phyloP scores from a whole-genome alignment of 37 sponge, comb jelly and placozoan species.

The Aphrocallistes beatrix region DNA sequence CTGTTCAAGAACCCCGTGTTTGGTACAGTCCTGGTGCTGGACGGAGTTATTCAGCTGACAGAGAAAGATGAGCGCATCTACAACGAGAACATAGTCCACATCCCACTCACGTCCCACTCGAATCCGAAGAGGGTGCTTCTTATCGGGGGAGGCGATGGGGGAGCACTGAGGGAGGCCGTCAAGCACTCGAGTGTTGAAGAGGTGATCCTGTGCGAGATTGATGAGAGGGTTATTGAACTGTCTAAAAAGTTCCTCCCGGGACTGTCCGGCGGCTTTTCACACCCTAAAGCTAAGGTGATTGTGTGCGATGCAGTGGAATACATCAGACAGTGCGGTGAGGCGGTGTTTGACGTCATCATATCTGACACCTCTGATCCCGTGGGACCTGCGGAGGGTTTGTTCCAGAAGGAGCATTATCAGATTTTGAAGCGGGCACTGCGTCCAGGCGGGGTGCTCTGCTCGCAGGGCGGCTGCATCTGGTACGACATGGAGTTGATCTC shows the following conservation, averaged over 20 bases:
- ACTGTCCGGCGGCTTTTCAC: constrained; percentile 34
- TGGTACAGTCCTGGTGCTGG: constrained; percentile 69
- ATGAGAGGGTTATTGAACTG: constrained; percentile 57
- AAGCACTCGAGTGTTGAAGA: constrained; percentile 67
- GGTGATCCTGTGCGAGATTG: constrained; percentile 76
- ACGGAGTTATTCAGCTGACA: constrained; percentile 77
- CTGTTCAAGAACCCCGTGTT: constrained; percentile 32
- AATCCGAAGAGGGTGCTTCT: constrained; percentile 65
- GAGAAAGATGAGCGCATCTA: constrained; percentile 73
- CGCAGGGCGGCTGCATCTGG: constrained; percentile 80
- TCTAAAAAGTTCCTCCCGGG: constrained; percentile 63
- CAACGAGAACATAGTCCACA: constrained; percentile 71
- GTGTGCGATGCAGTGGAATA: constrained; percentile 54
- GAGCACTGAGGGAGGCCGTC: constrained; percentile 72
- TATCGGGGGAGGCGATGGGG: constrained; percentile 94
- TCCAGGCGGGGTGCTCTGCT: constrained; percentile 59
- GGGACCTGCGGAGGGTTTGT: constrained; percentile 62
- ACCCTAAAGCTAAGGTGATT: constrained; percentile 46
- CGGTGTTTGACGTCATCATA: constrained; percentile 75
- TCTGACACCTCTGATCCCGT: constrained; percentile 72
- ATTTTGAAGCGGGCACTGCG: constrained; percentile 47
- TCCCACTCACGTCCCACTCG: constrained; percentile 69
- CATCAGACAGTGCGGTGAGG: constrained; percentile 22
- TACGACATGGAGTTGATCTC: constrained; percentile 44
- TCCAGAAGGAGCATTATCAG: constrained; percentile 55